These are phyloP conservation scores for Acronicta alni DNA, from an alignment of 2,888 invertebrate species.

Conservation along the genomic window DNA sequence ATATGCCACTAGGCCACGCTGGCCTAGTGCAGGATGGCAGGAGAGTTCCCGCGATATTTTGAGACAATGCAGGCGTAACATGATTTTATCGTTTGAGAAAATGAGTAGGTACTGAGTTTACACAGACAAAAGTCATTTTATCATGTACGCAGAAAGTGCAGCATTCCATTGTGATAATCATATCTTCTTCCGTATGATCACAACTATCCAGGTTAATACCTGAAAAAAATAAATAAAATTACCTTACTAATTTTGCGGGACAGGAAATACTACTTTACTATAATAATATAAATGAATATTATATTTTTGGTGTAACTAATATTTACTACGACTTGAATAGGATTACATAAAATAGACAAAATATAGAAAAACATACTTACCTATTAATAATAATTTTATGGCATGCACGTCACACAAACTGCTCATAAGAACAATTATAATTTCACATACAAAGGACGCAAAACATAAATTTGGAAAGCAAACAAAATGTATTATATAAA, in stretches of 20 bases:
- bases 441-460: conserved; percentile 9
- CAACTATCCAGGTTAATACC: neutral
- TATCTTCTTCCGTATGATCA: neutral
- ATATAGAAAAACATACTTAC: conserved; percentile 31
- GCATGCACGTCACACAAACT: conserved; percentile 4
- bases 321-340: neutral
- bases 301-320: neutral
- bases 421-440: conserved; percentile 4
- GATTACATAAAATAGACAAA: conserved; percentile 17
- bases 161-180: neutral
- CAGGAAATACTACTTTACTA: neutral
- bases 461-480: conserved; percentile 7
- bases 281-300: conserved; percentile 6
- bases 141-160: neutral
- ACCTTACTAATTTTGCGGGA: neutral
- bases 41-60: no score
- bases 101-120: no score
- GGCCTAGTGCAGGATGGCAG: no score
- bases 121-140: no score
- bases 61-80: no score
- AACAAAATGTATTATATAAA: neutral
- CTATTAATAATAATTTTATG: conserved; percentile 8
- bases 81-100: no score
- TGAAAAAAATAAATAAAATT: neutral
- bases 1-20: no score